phyloP scores from a whole-genome alignment of 2,797 vertebrate genomes.

The Pseudopleuronectes americanus region DNA sequence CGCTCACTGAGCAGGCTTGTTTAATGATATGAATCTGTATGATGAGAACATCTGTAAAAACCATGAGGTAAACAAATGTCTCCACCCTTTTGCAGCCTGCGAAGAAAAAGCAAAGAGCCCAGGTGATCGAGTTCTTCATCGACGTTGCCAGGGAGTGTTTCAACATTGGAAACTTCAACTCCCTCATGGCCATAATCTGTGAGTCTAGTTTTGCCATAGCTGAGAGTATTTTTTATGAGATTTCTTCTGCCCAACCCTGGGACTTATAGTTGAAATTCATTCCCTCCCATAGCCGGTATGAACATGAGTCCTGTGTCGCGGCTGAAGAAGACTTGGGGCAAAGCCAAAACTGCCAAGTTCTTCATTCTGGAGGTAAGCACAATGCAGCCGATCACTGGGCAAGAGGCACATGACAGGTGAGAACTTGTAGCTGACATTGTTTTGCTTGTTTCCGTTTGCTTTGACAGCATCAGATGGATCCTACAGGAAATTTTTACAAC shows the following conservation, averaged over 20 bases:
- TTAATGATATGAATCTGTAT: not conserved
- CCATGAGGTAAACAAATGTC: not conserved
- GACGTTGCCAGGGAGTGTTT: slow-evolving; percentile 95
- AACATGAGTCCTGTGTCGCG: slow-evolving; percentile 96
- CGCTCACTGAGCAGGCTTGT: rapidly evolving
- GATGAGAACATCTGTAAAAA: not conserved
- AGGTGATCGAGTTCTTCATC: slow-evolving; percentile 95
- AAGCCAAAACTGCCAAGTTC: slow-evolving; percentile 96
- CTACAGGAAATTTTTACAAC: slow-evolving; percentile 96
- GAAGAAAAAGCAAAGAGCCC: slow-evolving; percentile 95
- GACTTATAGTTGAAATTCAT: slow-evolving; percentile 7
- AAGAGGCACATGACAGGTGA: not conserved
- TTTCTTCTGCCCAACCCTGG: not conserved
- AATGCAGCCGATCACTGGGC: not conserved
- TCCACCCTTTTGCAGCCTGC: slow-evolving; percentile 82
- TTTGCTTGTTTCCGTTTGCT: slow-evolving; percentile 29
- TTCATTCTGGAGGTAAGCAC: slow-evolving; percentile 94
- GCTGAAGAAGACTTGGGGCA: slow-evolving; percentile 96
- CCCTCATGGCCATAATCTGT: slow-evolving; percentile 97
- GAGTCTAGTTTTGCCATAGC: slow-evolving; percentile 72
- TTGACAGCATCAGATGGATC: slow-evolving; percentile 95
- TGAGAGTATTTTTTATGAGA: not conserved
- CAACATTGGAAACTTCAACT: slow-evolving; percentile 98
- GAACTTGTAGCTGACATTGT: slow-evolving; percentile 31
- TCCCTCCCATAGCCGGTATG: slow-evolving; percentile 87